Percentiles rank a stretch among this genome's conserved stretches.
These are phyloP conservation scores for Dromius quadrimaculatus DNA, from an alignment of 2,888 invertebrate species.

Conservation along the genomic window DNA sequence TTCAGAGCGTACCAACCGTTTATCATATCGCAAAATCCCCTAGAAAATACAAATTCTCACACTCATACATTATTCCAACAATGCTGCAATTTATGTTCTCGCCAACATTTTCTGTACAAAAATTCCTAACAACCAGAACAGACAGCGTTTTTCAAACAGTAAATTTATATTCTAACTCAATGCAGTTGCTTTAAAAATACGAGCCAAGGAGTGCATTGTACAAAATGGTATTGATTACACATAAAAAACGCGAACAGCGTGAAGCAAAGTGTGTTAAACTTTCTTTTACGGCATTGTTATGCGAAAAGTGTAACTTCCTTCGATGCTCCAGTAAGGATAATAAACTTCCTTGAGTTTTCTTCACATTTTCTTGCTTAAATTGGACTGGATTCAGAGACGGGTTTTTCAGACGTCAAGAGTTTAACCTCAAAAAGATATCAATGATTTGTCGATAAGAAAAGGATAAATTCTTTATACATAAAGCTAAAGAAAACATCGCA, in stretches of 20 bases:
- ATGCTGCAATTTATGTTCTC: slow-evolving; percentile 22
- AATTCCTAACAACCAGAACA: slow-evolving; percentile 13
- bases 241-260: slow-evolving; percentile 42
- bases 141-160: slow-evolving; percentile 27
- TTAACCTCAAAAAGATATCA: no score
- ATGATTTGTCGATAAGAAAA: no score
- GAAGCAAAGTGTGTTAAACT: slow-evolving; percentile 39
- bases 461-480: no score
- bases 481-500: no score
- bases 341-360: slow-evolving; percentile 21
- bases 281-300: slow-evolving; percentile 49
- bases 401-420: no score
- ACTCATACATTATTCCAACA: slow-evolving; percentile 23
- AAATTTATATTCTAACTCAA: slow-evolving; percentile 26
- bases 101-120: slow-evolving; percentile 31
- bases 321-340: slow-evolving; percentile 30
- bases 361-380: slow-evolving; percentile 22
- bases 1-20: slow-evolving; percentile 10
- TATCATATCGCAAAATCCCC: slow-evolving; percentile 13
- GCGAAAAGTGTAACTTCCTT: slow-evolving; percentile 49
- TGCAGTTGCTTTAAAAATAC: slow-evolving; percentile 39
- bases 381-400: no score
- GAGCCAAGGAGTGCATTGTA: slow-evolving; percentile 35
- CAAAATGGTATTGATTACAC: slow-evolving; percentile 46
- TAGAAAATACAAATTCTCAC: slow-evolving; percentile 21